Evolutionary conservation across 2,113 vertebrate species (phyloP).

Genomic region (Pluvianellus socialis): DNA sequence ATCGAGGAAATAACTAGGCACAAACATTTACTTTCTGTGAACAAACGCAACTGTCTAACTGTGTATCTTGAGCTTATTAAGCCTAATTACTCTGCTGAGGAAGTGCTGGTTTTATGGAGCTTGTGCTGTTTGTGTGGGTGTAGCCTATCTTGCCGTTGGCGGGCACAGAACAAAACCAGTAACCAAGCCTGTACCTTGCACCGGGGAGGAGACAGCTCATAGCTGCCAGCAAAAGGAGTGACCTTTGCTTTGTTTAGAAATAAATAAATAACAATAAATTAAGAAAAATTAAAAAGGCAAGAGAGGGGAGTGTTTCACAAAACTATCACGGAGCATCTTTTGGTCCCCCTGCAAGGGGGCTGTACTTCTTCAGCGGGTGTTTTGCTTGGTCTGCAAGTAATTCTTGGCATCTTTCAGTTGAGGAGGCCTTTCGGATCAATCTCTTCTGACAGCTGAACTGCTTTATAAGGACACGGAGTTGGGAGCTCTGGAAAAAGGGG

Average conservation of each 20-base stretch:
- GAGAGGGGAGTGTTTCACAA: neutral
- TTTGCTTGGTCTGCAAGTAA: neutral
- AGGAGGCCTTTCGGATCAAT: fast-evolving
- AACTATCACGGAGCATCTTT: neutral
- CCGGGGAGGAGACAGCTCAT: neutral
- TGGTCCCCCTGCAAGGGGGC: neutral
- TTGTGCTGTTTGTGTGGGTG: neutral
- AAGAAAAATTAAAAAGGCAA: neutral
- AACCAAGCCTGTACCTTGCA: conserved; percentile 1
- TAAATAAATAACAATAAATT: neutral
- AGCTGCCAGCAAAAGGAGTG: neutral
- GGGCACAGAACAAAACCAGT: neutral
- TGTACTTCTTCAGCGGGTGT: neutral
- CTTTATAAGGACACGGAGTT: neutral
- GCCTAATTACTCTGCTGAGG: neutral
- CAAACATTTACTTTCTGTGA: neutral
- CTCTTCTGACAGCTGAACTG: neutral
- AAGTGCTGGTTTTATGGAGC: neutral
- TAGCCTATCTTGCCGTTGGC: neutral
- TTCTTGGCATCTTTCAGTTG: neutral
- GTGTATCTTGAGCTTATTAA: neutral
- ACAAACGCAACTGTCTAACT: neutral
- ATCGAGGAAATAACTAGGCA: neutral
- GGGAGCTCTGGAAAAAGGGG: neutral
- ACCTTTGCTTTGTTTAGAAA: conserved; percentile 21